These are phyloP conservation scores for Gadopsis bispinosus DNA, from an alignment of 2,797 vertebrate genomes.

Conservation along the genomic window DNA sequence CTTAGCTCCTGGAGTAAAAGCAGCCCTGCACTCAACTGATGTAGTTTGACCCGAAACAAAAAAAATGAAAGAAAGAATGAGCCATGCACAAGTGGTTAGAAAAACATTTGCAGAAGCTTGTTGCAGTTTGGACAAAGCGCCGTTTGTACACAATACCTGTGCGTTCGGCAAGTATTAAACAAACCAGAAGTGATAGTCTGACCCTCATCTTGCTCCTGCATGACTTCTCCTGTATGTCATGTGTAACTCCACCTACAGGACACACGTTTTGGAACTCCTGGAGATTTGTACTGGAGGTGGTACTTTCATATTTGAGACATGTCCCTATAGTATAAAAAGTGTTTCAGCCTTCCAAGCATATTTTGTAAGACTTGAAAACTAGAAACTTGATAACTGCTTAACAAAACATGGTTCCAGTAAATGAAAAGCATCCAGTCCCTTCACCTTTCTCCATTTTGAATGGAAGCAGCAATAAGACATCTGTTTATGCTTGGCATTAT, in stretches of 20 bases:
- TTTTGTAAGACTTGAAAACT: slow-evolving; percentile 2
- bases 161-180: neutral
- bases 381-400: no score
- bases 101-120: neutral
- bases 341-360: neutral
- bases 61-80: neutral
- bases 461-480: neutral
- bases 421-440: slow-evolving; percentile 13
- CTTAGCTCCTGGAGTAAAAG: slow-evolving; percentile 14
- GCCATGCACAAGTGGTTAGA: neutral
- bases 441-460: neutral
- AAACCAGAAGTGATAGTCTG: neutral
- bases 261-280: neutral
- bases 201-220: neutral
- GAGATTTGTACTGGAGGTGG: neutral
- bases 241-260: neutral
- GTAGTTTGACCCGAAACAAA: neutral
- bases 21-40: neutral
- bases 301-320: neutral
- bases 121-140: neutral
- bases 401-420: neutral
- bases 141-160: neutral
- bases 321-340: neutral
- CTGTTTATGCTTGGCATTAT: neutral
- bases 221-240: neutral